Conservation (phyloP, 2,797 vertebrate species). For the Threskiornis aethiopicus region DNA sequence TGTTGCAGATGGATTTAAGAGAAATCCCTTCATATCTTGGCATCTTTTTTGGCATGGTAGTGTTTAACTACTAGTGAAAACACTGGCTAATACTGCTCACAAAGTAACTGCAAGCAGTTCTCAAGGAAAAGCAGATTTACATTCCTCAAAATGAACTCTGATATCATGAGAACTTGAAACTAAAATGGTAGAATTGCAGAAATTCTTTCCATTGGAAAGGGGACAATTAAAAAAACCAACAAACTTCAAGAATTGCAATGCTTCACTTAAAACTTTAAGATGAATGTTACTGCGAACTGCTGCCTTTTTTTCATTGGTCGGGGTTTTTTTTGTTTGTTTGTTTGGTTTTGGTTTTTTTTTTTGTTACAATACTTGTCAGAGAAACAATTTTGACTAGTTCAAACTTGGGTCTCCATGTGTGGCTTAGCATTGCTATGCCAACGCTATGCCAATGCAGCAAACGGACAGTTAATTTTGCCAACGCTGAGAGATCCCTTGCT, state of each 20-base stretch:
- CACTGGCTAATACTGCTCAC: background rate
- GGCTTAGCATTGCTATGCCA: background rate
- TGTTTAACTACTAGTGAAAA: background rate
- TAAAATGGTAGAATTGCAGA: background rate
- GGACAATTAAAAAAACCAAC: background rate
- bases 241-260: background rate
- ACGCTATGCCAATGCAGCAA: background rate
- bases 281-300: background rate
- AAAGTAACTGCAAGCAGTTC: background rate
- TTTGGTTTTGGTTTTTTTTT: no score
- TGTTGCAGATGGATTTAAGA: background rate
- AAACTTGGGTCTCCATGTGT: background rate
- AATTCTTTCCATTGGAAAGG: background rate
- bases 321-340: no score
- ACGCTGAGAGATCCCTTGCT: background rate
- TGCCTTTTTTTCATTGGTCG: background rate
- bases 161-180: background rate
- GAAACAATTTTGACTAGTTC: background rate
- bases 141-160: background rate
- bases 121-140: background rate
- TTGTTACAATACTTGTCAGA: background rate
- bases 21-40: background rate
- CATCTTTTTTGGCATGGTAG: background rate
- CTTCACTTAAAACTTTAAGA: background rate
- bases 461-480: background rate